phyloP scores from a whole-genome alignment of 1,140 invertebrate species.

The Caenorhabditis tropicalis region DNA sequence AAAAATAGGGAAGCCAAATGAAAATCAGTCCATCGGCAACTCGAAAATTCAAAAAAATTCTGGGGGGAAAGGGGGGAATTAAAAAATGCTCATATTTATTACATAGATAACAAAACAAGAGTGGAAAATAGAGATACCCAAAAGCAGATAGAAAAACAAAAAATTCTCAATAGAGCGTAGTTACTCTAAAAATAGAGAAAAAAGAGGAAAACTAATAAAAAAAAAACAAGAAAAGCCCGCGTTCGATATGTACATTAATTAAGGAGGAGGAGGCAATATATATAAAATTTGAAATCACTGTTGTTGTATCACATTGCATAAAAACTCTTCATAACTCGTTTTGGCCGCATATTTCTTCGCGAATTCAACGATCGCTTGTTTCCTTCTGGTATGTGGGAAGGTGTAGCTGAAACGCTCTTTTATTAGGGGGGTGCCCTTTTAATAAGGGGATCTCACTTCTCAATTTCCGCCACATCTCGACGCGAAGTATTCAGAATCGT shows the following conservation, averaged over 20 bases:
- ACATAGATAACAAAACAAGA: no score
- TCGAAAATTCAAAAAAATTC: no score
- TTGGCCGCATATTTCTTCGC: constrained; percentile 48
- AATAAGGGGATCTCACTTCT: constrained; percentile 44
- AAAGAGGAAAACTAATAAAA: no score
- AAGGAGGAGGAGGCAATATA: not conserved
- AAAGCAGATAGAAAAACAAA: no score
- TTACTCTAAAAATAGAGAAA: no score
- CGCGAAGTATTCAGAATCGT: constrained; percentile 57
- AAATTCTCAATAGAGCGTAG: no score
- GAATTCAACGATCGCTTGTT: constrained; percentile 51
- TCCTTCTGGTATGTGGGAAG: constrained; percentile 40
- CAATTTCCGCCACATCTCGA: constrained; percentile 57
- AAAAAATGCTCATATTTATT: no score
- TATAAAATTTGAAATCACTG: not conserved
- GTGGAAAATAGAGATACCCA: no score
- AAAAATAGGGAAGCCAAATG: no score
- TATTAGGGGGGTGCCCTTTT: not conserved
- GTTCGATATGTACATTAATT: not conserved
- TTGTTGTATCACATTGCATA: not conserved
- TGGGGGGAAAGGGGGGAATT: no score
- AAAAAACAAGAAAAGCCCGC: no score
- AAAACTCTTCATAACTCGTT: constrained; percentile 50
- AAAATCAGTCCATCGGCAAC: no score
- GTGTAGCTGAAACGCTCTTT: constrained; percentile 41